Base-by-base conservation (phyloP, 2,888 invertebrate species). In the Smittia aterrima region DNA sequence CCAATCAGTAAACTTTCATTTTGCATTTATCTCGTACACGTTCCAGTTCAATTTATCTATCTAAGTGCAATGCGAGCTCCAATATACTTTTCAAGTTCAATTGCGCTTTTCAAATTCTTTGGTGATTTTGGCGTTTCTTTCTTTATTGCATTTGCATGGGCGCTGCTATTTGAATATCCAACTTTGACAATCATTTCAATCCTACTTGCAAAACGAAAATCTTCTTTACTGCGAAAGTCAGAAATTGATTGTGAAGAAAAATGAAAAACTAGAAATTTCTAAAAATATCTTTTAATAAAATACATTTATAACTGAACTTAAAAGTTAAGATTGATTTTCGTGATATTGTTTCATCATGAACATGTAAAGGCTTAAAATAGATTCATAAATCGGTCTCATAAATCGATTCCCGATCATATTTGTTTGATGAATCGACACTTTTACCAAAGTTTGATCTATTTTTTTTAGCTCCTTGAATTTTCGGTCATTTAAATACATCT, bases 391-490 rank as follows among this genome's bases (percentile, higher is more conserved):
- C n/a, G 22, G 22, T 62, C 24, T 9, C 13, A 20, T 62, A 4
- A 62, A 62, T 3, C 62, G 6, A 62, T 22, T 62, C 13, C 32
- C 32, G 32, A 32, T 32, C 32, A 32, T 32, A 9, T 32, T 32
- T 3, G 32, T n/a, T 22, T 62, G 54, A 40, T 38, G 1, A 16
- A 20, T 13, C 20, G 11, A 2, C 20, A 25, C 4, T 24, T 53
- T 64, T 0, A 76, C 24, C 13, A 38, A n/a, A 2, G 6, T 53
- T 58, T 75, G 75, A 40, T 27, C 54, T 27, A 64, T 71, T 4
- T 0, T 0, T 20, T 38, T 76, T 20, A 77, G 20, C 9, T 70
- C n/a, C 22, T 71, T 22, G 25, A 76, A 77, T 75, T 75, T 75
- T 2, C 47, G 73, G 68, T 76, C 75, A 68, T 75, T 77, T 27